Evolutionary conservation across 2,888 invertebrate species (phyloP).

Genomic region (Gibbula magus): DNA sequence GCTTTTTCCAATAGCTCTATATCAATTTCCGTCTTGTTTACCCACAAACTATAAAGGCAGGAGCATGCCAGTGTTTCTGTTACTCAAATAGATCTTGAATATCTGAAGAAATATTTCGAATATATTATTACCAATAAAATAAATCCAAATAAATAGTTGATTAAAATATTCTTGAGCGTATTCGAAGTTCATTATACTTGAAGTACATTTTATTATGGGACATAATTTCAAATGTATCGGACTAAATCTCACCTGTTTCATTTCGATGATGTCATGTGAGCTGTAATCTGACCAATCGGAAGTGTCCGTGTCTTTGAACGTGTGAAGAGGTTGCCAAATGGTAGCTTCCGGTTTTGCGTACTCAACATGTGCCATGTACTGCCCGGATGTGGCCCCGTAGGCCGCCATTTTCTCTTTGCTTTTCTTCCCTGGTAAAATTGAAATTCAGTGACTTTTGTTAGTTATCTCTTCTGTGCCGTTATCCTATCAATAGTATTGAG

Average conservation of each 20-base stretch:
- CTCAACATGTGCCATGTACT: not conserved
- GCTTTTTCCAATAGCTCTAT: too few species aligned
- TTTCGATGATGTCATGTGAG: constrained; percentile 49
- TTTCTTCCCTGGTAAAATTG: not conserved
- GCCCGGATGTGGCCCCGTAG: constrained; percentile 33
- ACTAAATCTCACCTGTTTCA: constrained; percentile 45
- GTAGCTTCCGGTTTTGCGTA: constrained; percentile 32
- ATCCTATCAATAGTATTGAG: not conserved
- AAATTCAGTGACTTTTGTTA: not conserved
- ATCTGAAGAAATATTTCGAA: too few species aligned
- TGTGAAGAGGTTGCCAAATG: constrained; percentile 39
- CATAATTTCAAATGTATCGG: not conserved
- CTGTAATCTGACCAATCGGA: constrained; percentile 56
- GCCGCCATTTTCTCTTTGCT: constrained; percentile 3
- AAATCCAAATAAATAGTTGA: too few species aligned
- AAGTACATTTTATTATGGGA: not conserved
- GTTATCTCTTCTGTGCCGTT: not conserved
- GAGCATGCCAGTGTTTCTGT: too few species aligned
- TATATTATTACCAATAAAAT: too few species aligned
- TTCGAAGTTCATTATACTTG: too few species aligned
- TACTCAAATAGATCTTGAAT: too few species aligned
- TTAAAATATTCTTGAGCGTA: too few species aligned
- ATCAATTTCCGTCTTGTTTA: too few species aligned
- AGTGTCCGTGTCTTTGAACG: constrained; percentile 44
- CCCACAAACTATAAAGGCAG: too few species aligned